Percentiles rank a stretch among this genome's conserved stretches.
phyloP scores from a whole-genome alignment of 2,113 vertebrate genomes.

The Lasiurus borealis region DNA sequence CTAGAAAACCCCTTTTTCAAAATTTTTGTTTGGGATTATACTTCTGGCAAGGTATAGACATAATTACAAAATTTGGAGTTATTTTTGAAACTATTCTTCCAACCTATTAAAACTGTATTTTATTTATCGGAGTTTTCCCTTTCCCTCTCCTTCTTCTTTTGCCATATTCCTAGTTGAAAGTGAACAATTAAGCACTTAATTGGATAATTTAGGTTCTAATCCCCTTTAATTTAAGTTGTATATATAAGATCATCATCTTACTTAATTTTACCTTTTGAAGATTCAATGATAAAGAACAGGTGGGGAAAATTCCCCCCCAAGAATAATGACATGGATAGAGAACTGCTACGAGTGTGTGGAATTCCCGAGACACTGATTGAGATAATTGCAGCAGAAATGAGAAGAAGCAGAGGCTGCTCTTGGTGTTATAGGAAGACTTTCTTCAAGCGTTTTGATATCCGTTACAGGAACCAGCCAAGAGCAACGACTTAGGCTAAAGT shows the following conservation, averaged over 20 bases:
- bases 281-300: slow-evolving; percentile 23
- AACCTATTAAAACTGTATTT: slow-evolving; percentile 7
- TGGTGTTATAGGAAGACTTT: slow-evolving; percentile 45
- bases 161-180: background rate
- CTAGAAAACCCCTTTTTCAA: background rate
- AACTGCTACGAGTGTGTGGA: slow-evolving; percentile 58
- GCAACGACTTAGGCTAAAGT: slow-evolving; percentile 48
- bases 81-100: slow-evolving; percentile 7
- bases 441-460: slow-evolving; percentile 64
- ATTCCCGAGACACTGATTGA: slow-evolving; percentile 74
- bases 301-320: background rate
- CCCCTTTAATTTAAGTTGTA: background rate
- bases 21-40: slow-evolving; percentile 4
- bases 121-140: background rate
- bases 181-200: slow-evolving; percentile 33
- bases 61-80: background rate
- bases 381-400: slow-evolving; percentile 68
- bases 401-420: background rate
- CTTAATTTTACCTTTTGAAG: background rate
- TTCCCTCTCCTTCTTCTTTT: background rate
- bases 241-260: background rate
- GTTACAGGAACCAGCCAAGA: slow-evolving; percentile 48
- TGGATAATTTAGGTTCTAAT: background rate
- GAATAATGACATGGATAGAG: background rate
- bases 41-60: background rate